These are phyloP conservation scores for Procavia capensis DNA, from an alignment of 2,113 vertebrate species.

Conservation along the genomic window DNA sequence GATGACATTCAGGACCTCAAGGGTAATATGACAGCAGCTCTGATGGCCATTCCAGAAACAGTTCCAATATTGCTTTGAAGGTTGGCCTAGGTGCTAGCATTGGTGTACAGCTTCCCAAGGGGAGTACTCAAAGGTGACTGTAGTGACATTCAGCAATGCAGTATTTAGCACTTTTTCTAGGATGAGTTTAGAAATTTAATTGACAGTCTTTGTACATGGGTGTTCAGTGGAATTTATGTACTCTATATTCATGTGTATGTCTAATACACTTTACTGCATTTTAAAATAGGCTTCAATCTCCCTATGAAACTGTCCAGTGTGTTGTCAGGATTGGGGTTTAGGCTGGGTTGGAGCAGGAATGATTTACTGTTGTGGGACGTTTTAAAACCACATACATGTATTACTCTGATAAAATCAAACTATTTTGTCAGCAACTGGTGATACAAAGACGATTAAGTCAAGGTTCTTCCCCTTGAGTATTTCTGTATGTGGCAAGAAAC, in stretches of 20 bases:
- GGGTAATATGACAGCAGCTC: too few relatives aligned
- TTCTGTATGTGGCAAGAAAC: conserved; percentile 9
- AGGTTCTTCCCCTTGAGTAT: neutral
- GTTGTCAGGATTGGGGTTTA: neutral
- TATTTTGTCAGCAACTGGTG: neutral
- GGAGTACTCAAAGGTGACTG: too few relatives aligned
- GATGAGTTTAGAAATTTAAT: too few relatives aligned
- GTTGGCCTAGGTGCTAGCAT: too few relatives aligned
- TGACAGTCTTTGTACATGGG: too few relatives aligned
- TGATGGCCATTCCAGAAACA: too few relatives aligned
- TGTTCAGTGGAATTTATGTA: neutral
- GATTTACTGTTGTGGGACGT: neutral
- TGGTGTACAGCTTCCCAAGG: too few relatives aligned
- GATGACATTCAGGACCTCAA: too few relatives aligned
- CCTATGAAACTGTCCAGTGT: neutral
- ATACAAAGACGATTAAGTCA: neutral
- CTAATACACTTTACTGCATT: neutral
- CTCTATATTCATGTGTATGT: neutral
- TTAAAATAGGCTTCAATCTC: neutral
- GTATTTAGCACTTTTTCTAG: too few relatives aligned
- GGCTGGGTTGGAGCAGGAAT: neutral
- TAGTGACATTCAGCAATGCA: too few relatives aligned
- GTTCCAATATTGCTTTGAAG: too few relatives aligned
- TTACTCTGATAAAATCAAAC: neutral
- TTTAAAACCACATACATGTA: neutral